Conservation (phyloP, 2,888 invertebrate species). For the Hypselothyrea guttata region DNA sequence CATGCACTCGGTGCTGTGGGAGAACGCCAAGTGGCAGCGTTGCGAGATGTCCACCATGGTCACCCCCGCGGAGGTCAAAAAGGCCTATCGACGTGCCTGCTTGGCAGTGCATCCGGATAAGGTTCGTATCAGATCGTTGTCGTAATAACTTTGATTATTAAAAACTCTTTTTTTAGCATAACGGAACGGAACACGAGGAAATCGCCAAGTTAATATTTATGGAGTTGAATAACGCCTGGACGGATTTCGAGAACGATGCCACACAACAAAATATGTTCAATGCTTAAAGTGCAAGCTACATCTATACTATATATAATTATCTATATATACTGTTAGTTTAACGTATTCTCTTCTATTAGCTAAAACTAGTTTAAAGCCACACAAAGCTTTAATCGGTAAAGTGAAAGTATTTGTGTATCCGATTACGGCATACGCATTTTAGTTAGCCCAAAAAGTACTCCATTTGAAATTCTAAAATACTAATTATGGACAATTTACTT, state of each 20-base stretch:
- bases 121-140: slow-evolving; percentile 84
- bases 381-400: slow-evolving; percentile 60
- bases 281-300: slow-evolving; percentile 62
- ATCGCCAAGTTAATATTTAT: slow-evolving; percentile 98
- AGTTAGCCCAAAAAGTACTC: slow-evolving; percentile 51
- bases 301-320: slow-evolving; percentile 28
- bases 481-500: slow-evolving; percentile 78
- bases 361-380: slow-evolving; percentile 58
- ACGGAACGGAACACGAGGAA: slow-evolving; percentile 94
- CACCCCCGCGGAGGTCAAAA: slow-evolving; percentile 95
- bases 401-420: slow-evolving; percentile 48
- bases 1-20: slow-evolving; percentile 96
- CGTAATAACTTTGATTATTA: not conserved
- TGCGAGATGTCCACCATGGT: slow-evolving; percentile 98
- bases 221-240: slow-evolving; percentile 99
- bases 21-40: slow-evolving; percentile 94
- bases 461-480: slow-evolving; percentile 58
- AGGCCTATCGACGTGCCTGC: slow-evolving; percentile 96
- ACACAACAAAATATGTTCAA: slow-evolving; percentile 90
- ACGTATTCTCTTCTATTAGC: slow-evolving; percentile 51
- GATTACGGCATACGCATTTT: slow-evolving; percentile 33
- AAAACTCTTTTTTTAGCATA: slow-evolving; percentile 88
- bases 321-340: slow-evolving; percentile 36
- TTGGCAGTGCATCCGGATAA: slow-evolving; percentile 99
- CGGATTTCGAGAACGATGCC: slow-evolving; percentile 92